phyloP scores from a whole-genome alignment of 1,140 invertebrate genomes.

The Saccostrea echinata region DNA sequence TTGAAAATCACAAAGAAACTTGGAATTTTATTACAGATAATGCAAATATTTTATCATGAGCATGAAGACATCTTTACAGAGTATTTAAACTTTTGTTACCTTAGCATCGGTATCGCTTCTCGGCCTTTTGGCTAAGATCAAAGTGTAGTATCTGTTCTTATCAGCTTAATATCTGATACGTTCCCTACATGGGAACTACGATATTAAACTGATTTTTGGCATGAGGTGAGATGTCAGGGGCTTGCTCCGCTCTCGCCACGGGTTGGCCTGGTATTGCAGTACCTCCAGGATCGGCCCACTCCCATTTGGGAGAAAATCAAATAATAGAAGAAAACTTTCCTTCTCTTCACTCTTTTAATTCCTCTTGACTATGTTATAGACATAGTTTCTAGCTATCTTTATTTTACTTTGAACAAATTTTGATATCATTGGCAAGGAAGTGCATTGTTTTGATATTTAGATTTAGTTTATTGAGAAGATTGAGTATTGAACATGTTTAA shows the following conservation, averaged over 20 bases:
- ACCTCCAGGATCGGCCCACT: conserved; percentile 70
- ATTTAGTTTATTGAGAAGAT: too few species aligned
- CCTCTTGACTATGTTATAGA: too few species aligned
- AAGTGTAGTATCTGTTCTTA: conserved; percentile 71
- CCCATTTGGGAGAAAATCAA: conserved; percentile 50
- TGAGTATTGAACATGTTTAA: too few species aligned
- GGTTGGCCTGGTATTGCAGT: conserved; percentile 73
- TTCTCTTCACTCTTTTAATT: background rate
- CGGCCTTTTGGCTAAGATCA: conserved; percentile 71
- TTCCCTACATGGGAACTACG: conserved; percentile 66
- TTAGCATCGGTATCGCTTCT: conserved; percentile 54
- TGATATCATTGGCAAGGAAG: too few species aligned
- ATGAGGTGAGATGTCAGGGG: conserved; percentile 61
- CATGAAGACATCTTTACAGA: background rate
- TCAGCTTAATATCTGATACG: conserved; percentile 72
- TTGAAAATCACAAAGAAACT: background rate
- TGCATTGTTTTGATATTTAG: too few species aligned
- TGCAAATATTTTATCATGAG: background rate
- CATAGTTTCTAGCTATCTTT: too few species aligned
- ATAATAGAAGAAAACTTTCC: background rate
- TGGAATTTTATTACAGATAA: background rate
- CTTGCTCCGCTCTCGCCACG: conserved; percentile 63
- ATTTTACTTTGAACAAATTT: too few species aligned
- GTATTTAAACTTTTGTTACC: background rate
- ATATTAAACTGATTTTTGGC: conserved; percentile 73